Percentiles rank a stretch among this genome's conserved stretches.
Evolutionary conservation across 64 coral and sea anemone genomes (phyloP).

Genomic region (Dendronephthya gigantea): DNA sequence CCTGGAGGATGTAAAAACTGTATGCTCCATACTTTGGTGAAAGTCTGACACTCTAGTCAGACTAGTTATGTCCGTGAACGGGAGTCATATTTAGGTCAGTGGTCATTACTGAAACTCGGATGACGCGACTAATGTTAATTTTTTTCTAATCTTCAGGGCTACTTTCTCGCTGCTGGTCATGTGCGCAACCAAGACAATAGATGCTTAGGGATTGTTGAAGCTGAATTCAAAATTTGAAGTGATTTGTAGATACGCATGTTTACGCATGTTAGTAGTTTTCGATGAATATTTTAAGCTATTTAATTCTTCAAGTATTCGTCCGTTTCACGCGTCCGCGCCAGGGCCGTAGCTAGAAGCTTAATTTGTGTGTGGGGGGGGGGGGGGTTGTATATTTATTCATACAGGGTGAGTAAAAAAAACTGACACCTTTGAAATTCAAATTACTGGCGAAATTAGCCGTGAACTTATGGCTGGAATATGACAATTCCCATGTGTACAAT

Average conservation of each 20-base stretch:
- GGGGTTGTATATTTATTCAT: too few relatives aligned
- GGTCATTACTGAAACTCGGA: background rate
- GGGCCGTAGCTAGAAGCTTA: background rate
- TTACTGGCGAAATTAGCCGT: too few relatives aligned
- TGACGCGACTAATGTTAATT: too few relatives aligned
- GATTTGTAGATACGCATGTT: background rate
- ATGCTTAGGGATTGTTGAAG: background rate
- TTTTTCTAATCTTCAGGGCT: background rate
- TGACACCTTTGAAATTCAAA: too few relatives aligned
- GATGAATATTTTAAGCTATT: background rate
- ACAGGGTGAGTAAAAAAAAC: too few relatives aligned
- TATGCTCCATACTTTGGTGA: background rate
- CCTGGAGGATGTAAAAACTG: background rate
- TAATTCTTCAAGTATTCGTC: background rate
- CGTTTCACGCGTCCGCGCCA: background rate
- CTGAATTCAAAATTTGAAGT: background rate
- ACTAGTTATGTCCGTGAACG: too few relatives aligned
- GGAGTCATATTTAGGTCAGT: too few relatives aligned
- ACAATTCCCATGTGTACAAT: too few relatives aligned
- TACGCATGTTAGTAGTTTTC: background rate
- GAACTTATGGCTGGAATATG: too few relatives aligned
- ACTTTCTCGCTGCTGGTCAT: background rate
- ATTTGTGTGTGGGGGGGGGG: background rate
- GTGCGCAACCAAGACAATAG: background rate
- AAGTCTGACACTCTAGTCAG: background rate